Base-by-base conservation (phyloP, 1,140 invertebrate genomes). In the Aphelenchoides besseyi region DNA sequence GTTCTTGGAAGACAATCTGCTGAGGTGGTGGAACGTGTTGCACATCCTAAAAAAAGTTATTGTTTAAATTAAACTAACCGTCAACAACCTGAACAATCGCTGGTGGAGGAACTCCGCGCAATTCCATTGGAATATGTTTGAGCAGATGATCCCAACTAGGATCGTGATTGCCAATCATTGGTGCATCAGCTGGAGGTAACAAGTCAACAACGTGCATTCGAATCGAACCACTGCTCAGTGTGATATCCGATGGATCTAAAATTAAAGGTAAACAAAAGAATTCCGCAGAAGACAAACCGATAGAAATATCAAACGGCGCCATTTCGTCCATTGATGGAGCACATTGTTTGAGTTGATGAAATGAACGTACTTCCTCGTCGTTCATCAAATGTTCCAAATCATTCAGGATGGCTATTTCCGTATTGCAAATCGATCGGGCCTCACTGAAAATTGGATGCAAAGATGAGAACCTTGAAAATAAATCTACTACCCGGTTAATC, bases 381-480 rank as follows among this genome's bases (percentile, higher is more conserved):
- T 33, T 66, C 63, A 66, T 66, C n/a, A 66, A 26, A 30, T 66
- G 63, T 32, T 29, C 32, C 16, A 66, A 32, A 66, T 66, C 63
- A 30, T 33, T 66, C 12, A 66, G 8, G 16, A 66, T 12, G 2
- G 30, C 9, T 12, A 66, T 32, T 33, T 66, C 63, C 36, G 30
- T 23, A 30, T 66, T 37, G 36, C 63, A 66, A 53, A 66, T 66
- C 32, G 16, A 12, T 9, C 63, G 30, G 30, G 30, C 63, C 29
- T 66, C 63, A 33, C 30, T 63, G 32, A 33, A 63, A 8, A 18
- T 8, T 8, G 8, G 16, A 8, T 32, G 9, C 26, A 63, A 18
- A 18, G 33, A 26, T 66, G n/a, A n/a, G n/a, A 5, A 55, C 57
- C 26, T 66, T 63, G 5, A 62, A 48, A 8, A 12, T 63, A 33